These are phyloP conservation scores for Buteo buteo DNA, from an alignment of 2,113 vertebrate species.

Conservation along the genomic window DNA sequence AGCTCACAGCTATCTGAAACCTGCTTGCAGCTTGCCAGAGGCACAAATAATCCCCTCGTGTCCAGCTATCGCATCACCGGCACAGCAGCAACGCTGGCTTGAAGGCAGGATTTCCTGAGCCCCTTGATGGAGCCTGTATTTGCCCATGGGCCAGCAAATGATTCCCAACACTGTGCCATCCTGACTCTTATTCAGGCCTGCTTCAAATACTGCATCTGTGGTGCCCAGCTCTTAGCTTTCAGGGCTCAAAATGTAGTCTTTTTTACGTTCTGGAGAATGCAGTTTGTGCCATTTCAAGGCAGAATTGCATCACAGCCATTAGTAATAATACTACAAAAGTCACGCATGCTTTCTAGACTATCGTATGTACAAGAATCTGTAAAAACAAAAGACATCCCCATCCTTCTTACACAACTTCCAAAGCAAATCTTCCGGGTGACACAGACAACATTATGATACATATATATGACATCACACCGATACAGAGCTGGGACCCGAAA, in stretches of 20 bases:
- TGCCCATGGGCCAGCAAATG: background rate
- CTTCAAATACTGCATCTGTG: background rate
- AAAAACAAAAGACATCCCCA: background rate
- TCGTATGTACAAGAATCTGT: background rate
- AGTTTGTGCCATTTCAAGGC: background rate
- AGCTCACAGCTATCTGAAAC: background rate
- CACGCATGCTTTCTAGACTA: background rate
- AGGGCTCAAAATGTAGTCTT: background rate
- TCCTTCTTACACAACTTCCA: background rate
- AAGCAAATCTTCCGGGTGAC: background rate
- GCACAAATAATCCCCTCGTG: background rate
- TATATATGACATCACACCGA: fast-evolving
- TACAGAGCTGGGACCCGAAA: background rate
- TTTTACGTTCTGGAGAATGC: background rate
- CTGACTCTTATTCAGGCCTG: background rate
- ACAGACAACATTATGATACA: fast-evolving
- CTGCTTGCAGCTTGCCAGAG: background rate
- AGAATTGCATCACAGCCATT: background rate
- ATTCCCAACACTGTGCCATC: background rate
- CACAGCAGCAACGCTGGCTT: background rate
- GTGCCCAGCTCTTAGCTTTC: background rate
- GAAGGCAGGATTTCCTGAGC: background rate
- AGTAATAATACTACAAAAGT: background rate
- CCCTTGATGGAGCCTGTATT: background rate
- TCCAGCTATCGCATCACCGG: background rate